Conservation (phyloP, 2,113 vertebrate genomes). For the Zapornia atra region DNA sequence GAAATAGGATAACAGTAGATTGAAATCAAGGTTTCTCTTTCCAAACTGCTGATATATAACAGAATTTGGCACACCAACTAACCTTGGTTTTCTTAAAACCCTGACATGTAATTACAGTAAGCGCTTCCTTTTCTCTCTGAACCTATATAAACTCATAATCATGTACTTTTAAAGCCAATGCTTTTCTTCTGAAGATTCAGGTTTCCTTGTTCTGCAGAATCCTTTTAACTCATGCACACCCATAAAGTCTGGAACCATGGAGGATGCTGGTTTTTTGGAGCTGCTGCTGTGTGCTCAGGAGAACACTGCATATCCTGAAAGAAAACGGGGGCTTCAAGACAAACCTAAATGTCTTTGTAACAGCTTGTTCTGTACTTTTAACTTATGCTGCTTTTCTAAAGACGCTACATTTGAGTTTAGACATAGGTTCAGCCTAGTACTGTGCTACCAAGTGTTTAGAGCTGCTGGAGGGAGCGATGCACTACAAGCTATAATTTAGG, state of each 20-base stretch:
- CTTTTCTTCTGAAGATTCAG: slow-evolving; percentile 4
- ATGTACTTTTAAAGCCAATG: not conserved
- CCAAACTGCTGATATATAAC: not conserved
- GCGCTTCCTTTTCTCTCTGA: not conserved
- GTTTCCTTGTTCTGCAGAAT: not conserved
- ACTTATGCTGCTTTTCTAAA: not conserved
- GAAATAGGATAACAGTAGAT: not conserved
- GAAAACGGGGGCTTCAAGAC: slow-evolving; percentile 9
- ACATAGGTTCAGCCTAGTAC: not conserved
- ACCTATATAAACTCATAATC: not conserved
- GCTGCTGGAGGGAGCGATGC: not conserved
- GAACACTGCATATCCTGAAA: not conserved
- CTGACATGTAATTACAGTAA: not conserved
- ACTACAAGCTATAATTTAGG: slow-evolving; percentile 31
- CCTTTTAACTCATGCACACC: not conserved
- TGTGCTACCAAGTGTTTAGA: not conserved
- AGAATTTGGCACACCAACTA: not conserved
- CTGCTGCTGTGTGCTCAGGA: not conserved
- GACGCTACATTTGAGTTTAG: not conserved
- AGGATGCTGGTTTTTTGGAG: not conserved
- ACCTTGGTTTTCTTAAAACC: not conserved
- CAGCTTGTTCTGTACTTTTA: not conserved
- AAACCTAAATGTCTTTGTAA: not conserved
- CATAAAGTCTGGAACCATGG: not conserved
- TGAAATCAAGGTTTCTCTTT: not conserved